Evolutionary conservation across 2,888 invertebrate genomes (phyloP), one percentile per base, ranked within the genome.

Genomic region (Drosophila hamatofila): DNA sequence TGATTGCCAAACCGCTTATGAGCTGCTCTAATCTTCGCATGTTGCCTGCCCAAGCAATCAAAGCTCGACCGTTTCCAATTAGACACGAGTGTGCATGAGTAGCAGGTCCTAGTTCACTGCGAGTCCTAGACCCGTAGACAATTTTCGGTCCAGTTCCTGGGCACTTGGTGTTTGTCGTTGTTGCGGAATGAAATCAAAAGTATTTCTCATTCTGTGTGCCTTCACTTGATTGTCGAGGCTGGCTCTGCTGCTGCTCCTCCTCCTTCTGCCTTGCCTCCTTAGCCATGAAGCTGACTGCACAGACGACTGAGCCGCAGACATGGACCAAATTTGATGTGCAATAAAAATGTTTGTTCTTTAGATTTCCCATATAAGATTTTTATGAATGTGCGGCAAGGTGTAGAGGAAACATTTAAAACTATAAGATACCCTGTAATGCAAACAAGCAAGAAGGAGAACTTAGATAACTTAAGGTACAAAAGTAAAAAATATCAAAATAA

Each of bases 1-100:
- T 84, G 84, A 84, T 84, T 84, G 88, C 82, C 57, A 72, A 81
- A 84, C 85, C 84, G 85, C 89, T 89, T 87, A 84, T 83, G 88
- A 87, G 75, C 61, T 68, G 69, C 57, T 56, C 73, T 70, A 68
- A 68, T 72, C 69, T 67, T 79, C 60, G 35, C 48, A 52, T 42
- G 39, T 12, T 18, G 62, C 51, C 56, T 27, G 25, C 39, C 37
- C 23, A 25, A 54, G 78, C 69, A 81, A 78, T 81, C 81, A 78
- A 75, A 74, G 74, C 56, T 58, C 42, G 27, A 23, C 59, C 63
- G 25, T 55, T 77, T 73, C 67, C 83, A 85, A 73, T 78, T 83
- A 79, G 70, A 59, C 70, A 54, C 44, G 18, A 5, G 16, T 27
- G 30, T 44, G 33, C 37, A 11, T 37, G 44, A 35, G 51, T 33